These are phyloP conservation scores for Chrysaora quinquecirrha DNA, from an alignment of 30 jellyfish, hydroid and myxozoan genomes.

Conservation along the genomic window DNA sequence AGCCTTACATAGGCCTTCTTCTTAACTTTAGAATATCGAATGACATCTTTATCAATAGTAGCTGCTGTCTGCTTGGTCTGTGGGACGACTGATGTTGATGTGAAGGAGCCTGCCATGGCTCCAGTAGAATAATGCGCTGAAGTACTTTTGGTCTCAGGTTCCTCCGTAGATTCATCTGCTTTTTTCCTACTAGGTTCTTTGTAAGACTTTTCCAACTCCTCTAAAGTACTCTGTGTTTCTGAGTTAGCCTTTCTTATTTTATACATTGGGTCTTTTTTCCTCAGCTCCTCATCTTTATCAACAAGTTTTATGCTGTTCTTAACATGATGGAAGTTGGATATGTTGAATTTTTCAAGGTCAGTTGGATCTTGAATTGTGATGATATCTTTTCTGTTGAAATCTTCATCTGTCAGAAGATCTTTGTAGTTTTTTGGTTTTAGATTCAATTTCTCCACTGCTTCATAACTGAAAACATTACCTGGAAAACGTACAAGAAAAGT, in stretches of 20 bases:
- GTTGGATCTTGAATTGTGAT: conserved; percentile 98
- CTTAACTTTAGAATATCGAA: conserved; percentile 57
- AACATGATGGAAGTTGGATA: conserved; percentile 87
- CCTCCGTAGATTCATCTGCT: neutral
- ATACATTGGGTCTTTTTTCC: conserved; percentile 79
- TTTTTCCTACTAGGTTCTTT: conserved; percentile 55
- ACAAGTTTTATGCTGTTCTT: conserved; percentile 71
- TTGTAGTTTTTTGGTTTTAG: conserved; percentile 76
- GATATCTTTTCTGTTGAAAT: conserved; percentile 85
- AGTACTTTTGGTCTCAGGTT: neutral
- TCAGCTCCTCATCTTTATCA: conserved; percentile 77
- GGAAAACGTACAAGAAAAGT: too few species aligned
- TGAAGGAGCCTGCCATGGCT: conserved; percentile 95
- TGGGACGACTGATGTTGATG: conserved; percentile 92
- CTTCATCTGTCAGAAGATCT: conserved; percentile 93
- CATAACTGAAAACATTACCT: conserved; percentile 64
- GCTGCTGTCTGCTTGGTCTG: conserved; percentile 91
- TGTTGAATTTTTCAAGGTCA: conserved; percentile 84
- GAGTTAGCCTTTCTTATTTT: conserved; percentile 78
- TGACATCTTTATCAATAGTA: conserved; percentile 67
- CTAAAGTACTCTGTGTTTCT: conserved; percentile 84
- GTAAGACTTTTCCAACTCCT: conserved; percentile 81
- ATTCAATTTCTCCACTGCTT: conserved; percentile 93
- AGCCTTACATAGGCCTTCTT: conserved; percentile 88
- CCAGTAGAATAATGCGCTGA: conserved; percentile 98